Conservation (phyloP, 2,797 vertebrate genomes). For the Nyctalus aviator region DNA sequence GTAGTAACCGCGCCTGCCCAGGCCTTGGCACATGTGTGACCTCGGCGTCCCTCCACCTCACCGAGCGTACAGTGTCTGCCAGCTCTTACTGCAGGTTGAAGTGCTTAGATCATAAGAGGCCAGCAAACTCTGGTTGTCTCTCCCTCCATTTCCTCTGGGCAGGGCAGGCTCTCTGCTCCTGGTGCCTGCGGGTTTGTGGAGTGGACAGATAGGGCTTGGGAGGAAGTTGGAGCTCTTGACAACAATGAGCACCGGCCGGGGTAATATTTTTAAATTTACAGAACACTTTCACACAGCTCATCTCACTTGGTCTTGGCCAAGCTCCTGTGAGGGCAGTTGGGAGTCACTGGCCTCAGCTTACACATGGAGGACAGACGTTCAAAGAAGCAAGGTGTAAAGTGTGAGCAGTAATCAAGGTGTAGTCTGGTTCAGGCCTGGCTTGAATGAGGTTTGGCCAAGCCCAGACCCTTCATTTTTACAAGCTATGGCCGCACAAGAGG, state of each 20-base stretch:
- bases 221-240: background rate
- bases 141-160: background rate
- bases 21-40: background rate
- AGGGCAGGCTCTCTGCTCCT: background rate
- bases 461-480: background rate
- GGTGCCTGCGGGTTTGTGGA: background rate
- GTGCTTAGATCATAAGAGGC: background rate
- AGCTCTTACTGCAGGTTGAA: background rate
- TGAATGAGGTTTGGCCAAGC: background rate
- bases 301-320: background rate
- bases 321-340: background rate
- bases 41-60: background rate
- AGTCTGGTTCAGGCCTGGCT: background rate
- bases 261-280: background rate
- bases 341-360: background rate
- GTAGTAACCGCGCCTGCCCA: background rate
- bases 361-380: background rate
- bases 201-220: background rate
- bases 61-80: background rate
- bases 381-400: background rate
- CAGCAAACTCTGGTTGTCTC: background rate
- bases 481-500: fast-evolving
- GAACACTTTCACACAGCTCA: fast-evolving
- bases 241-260: background rate
- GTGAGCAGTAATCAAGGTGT: background rate